These are phyloP conservation scores for Dreissena polymorpha DNA, from an alignment of 1,140 invertebrate genomes.

Conservation along the genomic window DNA sequence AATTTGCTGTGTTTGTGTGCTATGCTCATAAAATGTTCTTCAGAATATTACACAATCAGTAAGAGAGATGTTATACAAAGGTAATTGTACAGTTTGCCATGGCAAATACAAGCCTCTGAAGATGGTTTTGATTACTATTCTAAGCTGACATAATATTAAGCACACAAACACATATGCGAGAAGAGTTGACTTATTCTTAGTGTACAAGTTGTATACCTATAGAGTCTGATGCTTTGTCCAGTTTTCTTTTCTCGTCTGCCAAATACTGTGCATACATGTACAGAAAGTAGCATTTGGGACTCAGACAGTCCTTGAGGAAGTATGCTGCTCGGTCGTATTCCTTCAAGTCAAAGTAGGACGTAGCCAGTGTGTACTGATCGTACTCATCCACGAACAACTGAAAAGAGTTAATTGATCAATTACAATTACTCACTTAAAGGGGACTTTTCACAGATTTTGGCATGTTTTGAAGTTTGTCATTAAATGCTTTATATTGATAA, in stretches of 20 bases:
- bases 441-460: slow-evolving; percentile 73
- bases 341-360: slow-evolving; percentile 94
- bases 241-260: slow-evolving; percentile 91
- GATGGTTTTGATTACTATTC: no score
- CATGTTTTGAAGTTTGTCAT: no score
- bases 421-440: slow-evolving; percentile 73
- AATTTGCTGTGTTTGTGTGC: no score
- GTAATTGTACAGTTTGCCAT: no score
- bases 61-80: no score
- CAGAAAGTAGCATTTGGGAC: slow-evolving; percentile 87
- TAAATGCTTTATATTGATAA: no score
- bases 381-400: slow-evolving; percentile 81
- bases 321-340: slow-evolving; percentile 95
- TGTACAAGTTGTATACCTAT: slow-evolving; percentile 80
- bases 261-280: slow-evolving; percentile 93
- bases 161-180: no score
- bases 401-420: slow-evolving; percentile 74
- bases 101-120: no score
- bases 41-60: no score
- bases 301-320: slow-evolving; percentile 87
- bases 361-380: slow-evolving; percentile 88
- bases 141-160: no score
- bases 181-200: no score
- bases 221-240: slow-evolving; percentile 90
- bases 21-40: no score